Evolutionary conservation across 2,113 vertebrate genomes (phyloP).

Genomic region (Tenrec ecaudatus): DNA sequence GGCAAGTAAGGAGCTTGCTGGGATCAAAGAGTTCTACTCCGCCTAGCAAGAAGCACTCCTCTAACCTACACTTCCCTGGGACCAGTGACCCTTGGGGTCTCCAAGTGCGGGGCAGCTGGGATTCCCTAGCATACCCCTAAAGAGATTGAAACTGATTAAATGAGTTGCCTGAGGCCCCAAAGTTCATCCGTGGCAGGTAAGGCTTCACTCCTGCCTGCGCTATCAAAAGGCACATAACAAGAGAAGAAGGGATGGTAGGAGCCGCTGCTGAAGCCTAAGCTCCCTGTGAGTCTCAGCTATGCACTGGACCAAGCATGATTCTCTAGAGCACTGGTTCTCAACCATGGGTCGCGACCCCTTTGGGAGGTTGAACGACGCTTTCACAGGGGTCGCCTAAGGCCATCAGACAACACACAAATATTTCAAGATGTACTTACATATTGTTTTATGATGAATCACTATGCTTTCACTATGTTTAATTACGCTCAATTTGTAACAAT

Average conservation of each 20-base stretch:
- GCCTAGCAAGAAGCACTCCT: not conserved
- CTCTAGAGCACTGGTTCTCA: not conserved
- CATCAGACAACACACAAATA: too few relatives aligned
- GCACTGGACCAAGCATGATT: not conserved
- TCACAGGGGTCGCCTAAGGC: too few relatives aligned
- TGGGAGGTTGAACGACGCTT: too few relatives aligned
- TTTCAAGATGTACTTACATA: too few relatives aligned
- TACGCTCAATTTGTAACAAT: too few relatives aligned
- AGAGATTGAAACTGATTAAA: conserved; percentile 8
- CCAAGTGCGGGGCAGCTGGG: not conserved
- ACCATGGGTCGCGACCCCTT: too few relatives aligned
- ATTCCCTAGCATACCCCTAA: not conserved
- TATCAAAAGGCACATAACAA: conserved; percentile 39
- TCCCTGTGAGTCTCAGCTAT: not conserved
- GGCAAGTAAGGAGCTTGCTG: not conserved
- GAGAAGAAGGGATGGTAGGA: not conserved
- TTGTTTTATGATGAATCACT: too few relatives aligned
- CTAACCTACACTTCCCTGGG: not conserved
- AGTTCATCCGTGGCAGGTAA: conserved; percentile 10
- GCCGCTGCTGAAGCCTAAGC: not conserved
- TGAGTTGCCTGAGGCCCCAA: not conserved
- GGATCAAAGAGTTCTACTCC: not conserved
- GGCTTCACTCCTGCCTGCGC: not conserved
- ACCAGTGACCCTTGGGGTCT: not conserved
- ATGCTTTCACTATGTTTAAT: too few relatives aligned